phyloP scores from a whole-genome alignment of 2,888 invertebrate species.

The Lasius fuliginosus region DNA sequence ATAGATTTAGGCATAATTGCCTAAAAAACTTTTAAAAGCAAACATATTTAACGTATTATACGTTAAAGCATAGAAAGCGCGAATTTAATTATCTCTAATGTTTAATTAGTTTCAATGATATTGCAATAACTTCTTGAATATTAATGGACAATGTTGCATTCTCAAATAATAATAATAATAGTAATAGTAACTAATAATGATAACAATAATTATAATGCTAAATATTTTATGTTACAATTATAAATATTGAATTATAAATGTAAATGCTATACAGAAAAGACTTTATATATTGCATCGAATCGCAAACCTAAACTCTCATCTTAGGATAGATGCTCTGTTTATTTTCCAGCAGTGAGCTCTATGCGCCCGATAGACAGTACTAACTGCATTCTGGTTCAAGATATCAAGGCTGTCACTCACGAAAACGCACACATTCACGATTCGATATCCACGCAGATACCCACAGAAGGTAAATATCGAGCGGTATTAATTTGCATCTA shows the following conservation, averaged over 20 bases:
- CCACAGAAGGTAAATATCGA: slow-evolving; percentile 89
- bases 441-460: slow-evolving; percentile 90
- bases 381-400: slow-evolving; percentile 96
- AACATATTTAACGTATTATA: not conserved
- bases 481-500: slow-evolving; percentile 75
- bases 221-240: not conserved
- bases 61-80: not conserved
- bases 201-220: not conserved
- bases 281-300: not conserved
- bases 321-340: slow-evolving; percentile 41
- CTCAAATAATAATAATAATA: slow-evolving; percentile 4
- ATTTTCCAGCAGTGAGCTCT: slow-evolving; percentile 94
- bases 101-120: not conserved
- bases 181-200: not conserved
- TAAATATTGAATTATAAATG: not conserved
- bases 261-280: not conserved
- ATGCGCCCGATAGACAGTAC: slow-evolving; percentile 96
- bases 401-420: slow-evolving; percentile 95
- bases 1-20: not conserved
- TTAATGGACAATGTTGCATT: not conserved
- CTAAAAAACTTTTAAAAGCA: not conserved
- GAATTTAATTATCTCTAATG: slow-evolving; percentile 18
- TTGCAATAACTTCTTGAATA: not conserved
- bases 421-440: slow-evolving; percentile 93
- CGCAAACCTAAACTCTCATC: not conserved